These are phyloP conservation scores for Apodemus speciosus DNA, from an alignment of 2,113 vertebrate genomes.

Conservation along the genomic window DNA sequence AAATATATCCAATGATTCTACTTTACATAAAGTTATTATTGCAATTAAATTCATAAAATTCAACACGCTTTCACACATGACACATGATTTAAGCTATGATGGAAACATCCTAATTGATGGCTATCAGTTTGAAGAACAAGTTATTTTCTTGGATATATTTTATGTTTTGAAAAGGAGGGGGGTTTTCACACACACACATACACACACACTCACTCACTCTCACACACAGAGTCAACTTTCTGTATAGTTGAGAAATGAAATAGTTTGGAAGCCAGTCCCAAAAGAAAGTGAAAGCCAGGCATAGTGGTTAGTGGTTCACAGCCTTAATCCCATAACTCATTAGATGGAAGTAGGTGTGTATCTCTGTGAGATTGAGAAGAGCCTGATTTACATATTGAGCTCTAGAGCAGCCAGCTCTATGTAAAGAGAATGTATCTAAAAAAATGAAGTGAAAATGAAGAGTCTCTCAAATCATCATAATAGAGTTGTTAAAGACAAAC, in stretches of 20 bases:
- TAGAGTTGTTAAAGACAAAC: slow-evolving; percentile 18
- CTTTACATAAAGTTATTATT: not conserved
- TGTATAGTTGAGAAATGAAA: slow-evolving; percentile 12
- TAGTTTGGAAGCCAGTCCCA: not conserved
- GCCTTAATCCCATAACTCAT: not conserved
- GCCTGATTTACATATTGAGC: not conserved
- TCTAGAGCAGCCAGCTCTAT: not conserved
- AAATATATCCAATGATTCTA: not conserved
- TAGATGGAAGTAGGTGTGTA: not conserved
- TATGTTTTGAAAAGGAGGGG: not conserved
- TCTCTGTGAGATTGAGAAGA: not conserved
- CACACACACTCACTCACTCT: not conserved
- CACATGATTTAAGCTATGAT: not conserved
- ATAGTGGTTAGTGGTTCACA: not conserved
- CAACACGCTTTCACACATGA: not conserved
- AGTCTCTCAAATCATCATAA: not conserved
- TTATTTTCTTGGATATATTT: not conserved
- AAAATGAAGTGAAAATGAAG: slow-evolving; percentile 49
- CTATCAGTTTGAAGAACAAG: slow-evolving; percentile 29
- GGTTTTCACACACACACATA: not conserved
- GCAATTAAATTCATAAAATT: not conserved
- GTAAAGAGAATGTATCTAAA: not conserved
- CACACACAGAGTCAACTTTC: slow-evolving; percentile 4
- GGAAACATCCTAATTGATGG: not conserved
- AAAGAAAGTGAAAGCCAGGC: slow-evolving; percentile 47